These are phyloP conservation scores for Drosophila takahashii DNA, from an alignment of 1,140 invertebrate species.

Conservation along the genomic window DNA sequence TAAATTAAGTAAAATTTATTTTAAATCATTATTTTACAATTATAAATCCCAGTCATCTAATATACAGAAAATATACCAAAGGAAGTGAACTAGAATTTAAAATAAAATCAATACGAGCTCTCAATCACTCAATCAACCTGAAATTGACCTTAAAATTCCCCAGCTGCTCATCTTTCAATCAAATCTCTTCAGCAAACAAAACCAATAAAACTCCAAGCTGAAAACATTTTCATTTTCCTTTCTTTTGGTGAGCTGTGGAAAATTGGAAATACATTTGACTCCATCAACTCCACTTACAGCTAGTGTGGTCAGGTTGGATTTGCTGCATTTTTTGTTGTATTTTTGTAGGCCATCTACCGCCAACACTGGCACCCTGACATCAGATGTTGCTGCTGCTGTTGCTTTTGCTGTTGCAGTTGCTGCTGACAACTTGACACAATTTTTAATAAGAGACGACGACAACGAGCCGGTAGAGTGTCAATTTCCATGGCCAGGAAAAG, in stretches of 20 bases:
- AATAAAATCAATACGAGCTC: slow-evolving; percentile 19
- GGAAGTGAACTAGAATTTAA: neutral
- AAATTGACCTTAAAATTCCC: neutral
- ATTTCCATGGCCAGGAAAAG: slow-evolving; percentile 71
- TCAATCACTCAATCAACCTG: slow-evolving; percentile 16
- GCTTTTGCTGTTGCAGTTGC: slow-evolving; percentile 38
- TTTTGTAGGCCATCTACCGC: slow-evolving; percentile 51
- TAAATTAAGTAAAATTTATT: no score
- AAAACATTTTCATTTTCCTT: slow-evolving; percentile 47
- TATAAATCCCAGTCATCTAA: neutral
- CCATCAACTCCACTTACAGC: slow-evolving; percentile 44
- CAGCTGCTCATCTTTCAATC: slow-evolving; percentile 17
- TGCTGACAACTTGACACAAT: slow-evolving; percentile 79
- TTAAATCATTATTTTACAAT: no score
- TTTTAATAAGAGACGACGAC: slow-evolving; percentile 65
- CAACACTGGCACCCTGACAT: slow-evolving; percentile 63
- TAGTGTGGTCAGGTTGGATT: slow-evolving; percentile 62
- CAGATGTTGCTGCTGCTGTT: slow-evolving; percentile 45
- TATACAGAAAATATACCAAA: neutral
- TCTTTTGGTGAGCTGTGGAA: slow-evolving; percentile 28
- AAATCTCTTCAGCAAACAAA: slow-evolving; percentile 25
- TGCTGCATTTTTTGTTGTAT: neutral
- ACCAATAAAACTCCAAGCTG: slow-evolving; percentile 27
- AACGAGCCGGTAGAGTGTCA: slow-evolving; percentile 62
- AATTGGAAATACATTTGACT: slow-evolving; percentile 49